Conservation (phyloP, 2,888 invertebrate genomes). For the Phania funesta region DNA sequence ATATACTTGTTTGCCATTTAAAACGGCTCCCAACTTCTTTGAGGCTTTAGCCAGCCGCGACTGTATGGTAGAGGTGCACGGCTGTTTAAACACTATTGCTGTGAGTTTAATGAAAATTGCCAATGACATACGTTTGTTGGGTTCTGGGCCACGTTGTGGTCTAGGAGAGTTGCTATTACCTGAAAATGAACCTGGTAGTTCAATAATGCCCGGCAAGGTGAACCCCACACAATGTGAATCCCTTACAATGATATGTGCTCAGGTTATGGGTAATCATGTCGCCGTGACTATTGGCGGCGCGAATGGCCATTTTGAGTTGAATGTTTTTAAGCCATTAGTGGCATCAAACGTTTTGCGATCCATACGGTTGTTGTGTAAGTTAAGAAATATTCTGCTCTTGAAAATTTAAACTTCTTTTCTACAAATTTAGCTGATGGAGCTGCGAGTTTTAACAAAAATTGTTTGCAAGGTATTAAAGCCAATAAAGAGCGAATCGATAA, state of each 20-base stretch:
- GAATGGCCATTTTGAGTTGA: constrained; percentile 98
- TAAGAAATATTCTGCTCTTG: too few species aligned
- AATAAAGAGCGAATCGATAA: constrained; percentile 88
- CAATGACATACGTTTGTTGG: constrained; percentile 95
- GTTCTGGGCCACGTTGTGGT: constrained; percentile 97
- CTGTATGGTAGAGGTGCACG: constrained; percentile 96
- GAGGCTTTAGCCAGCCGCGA: constrained; percentile 97
- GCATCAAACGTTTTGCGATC: constrained; percentile 95
- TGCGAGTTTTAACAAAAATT: constrained; percentile 90
- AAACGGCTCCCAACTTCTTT: constrained; percentile 97
- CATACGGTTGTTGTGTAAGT: constrained; percentile 88
- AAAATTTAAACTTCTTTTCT: not conserved
- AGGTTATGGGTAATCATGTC: constrained; percentile 98
- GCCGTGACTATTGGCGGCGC: constrained; percentile 94
- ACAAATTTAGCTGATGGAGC: constrained; percentile 85
- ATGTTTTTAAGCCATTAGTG: constrained; percentile 98
- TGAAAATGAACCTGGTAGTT: constrained; percentile 99
- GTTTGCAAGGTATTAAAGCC: constrained; percentile 89
- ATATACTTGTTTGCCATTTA: constrained; percentile 93
- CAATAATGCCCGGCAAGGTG: constrained; percentile 99
- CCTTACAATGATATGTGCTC: constrained; percentile 96
- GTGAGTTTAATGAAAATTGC: constrained; percentile 97
- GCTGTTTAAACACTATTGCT: constrained; percentile 94
- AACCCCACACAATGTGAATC: constrained; percentile 99
- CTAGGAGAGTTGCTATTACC: constrained; percentile 95